phyloP scores from a whole-genome alignment of 2,888 invertebrate genomes.

The Andrena bucephala region DNA sequence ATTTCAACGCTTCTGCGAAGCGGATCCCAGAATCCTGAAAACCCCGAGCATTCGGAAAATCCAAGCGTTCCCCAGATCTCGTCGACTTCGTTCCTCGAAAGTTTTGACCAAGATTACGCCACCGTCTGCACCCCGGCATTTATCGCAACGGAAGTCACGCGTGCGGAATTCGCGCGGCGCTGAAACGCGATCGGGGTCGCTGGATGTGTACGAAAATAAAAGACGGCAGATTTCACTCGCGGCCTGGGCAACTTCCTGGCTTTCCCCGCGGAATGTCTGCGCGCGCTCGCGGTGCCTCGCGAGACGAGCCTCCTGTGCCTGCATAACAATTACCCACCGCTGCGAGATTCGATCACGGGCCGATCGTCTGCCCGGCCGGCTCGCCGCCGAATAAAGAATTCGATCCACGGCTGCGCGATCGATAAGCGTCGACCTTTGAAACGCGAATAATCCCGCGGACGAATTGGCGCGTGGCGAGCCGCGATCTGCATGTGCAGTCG shows the following conservation, averaged over 20 bases:
- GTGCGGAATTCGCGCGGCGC: conserved; percentile 54
- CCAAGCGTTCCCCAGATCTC: neutral
- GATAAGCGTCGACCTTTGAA: conserved; percentile 35
- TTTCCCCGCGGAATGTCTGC: conserved; percentile 66
- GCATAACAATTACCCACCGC: conserved; percentile 42
- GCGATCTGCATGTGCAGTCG: conserved; percentile 51
- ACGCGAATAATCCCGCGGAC: neutral
- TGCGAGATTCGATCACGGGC: neutral
- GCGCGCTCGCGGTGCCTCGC: conserved; percentile 44
- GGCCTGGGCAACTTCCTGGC: conserved; percentile 62
- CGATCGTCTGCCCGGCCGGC: neutral
- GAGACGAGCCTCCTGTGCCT: conserved; percentile 30
- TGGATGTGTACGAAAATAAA: conserved; percentile 69
- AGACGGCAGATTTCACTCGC: conserved; percentile 67
- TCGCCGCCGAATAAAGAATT: conserved; percentile 4
- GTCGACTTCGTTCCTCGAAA: neutral
- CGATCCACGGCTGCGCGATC: neutral
- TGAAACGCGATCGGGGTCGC: conserved; percentile 66
- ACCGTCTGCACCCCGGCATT: conserved; percentile 7
- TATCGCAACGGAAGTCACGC: conserved; percentile 61
- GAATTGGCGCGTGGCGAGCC: neutral
- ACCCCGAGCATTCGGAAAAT: neutral
- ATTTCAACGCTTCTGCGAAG: neutral
- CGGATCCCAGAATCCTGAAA: neutral
- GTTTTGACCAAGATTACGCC: conserved; percentile 35